A percentile compares a stretch with the other conserved stretches of the same genome.
phyloP scores from a whole-genome alignment of 2,113 vertebrate species.

The Coracopsis vasa region DNA sequence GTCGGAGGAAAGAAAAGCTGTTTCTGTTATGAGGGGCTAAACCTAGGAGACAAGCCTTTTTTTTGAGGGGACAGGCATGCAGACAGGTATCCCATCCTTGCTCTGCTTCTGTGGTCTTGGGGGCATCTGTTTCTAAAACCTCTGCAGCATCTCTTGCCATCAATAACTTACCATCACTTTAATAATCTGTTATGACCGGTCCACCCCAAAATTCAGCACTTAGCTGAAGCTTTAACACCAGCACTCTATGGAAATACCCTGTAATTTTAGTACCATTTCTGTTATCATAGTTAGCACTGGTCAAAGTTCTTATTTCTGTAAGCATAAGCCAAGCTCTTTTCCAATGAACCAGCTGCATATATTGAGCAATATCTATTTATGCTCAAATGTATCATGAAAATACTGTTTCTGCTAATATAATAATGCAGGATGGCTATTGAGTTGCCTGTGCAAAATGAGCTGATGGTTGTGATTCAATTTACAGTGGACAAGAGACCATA shows the following conservation, averaged over 20 bases:
- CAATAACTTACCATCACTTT: neutral
- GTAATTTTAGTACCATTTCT: neutral
- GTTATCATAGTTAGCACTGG: neutral
- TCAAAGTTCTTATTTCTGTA: neutral
- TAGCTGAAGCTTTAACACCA: neutral
- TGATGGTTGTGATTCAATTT: neutral
- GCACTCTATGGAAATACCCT: neutral
- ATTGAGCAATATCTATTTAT: neutral
- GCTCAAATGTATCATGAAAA: neutral
- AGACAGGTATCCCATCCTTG: neutral
- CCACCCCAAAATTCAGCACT: neutral
- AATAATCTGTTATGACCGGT: neutral
- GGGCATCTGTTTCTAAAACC: neutral
- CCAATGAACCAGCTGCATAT: neutral
- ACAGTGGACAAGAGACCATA: neutral
- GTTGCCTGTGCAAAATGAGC: neutral
- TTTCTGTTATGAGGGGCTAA: neutral
- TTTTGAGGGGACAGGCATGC: neutral
- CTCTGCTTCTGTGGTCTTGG: neutral
- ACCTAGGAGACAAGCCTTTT: neutral
- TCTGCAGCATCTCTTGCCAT: neutral
- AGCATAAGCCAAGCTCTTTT: neutral
- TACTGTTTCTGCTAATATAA: neutral
- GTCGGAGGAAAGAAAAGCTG: neutral
- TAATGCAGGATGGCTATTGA: neutral